These are phyloP conservation scores for Cyphotilapia sp. DNA, from an alignment of 2,113 vertebrate genomes.

Conservation along the genomic window DNA sequence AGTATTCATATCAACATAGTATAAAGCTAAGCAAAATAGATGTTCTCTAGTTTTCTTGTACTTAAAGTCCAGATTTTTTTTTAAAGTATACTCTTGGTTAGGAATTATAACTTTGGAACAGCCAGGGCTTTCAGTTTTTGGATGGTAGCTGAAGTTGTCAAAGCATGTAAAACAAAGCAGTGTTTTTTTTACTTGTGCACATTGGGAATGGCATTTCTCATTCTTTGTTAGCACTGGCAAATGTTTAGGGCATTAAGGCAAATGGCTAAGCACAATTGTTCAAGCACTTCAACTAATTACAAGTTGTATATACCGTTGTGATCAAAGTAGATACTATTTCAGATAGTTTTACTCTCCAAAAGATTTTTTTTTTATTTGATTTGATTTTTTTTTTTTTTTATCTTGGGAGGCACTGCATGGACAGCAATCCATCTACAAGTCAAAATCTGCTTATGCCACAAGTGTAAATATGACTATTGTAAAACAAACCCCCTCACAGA, in stretches of 20 bases:
- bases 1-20: neutral
- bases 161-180: neutral
- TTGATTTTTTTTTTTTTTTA: neutral
- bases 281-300: neutral
- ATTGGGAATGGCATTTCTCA: neutral
- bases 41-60: neutral
- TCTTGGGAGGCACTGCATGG: neutral
- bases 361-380: fast-evolving
- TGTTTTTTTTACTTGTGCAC: neutral
- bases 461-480: neutral
- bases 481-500: neutral
- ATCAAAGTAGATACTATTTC: neutral
- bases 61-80: fast-evolving
- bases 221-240: neutral
- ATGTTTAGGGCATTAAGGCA: neutral
- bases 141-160: neutral
- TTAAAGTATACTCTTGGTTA: neutral
- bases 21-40: neutral
- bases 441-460: neutral
- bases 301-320: neutral
- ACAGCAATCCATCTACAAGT: neutral
- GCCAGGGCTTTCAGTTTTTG: neutral
- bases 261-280: neutral
- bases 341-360: neutral
- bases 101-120: neutral